Conservation (phyloP, 30 jellyfish, hydroid and myxozoan species). For the Morbakka virulenta region DNA sequence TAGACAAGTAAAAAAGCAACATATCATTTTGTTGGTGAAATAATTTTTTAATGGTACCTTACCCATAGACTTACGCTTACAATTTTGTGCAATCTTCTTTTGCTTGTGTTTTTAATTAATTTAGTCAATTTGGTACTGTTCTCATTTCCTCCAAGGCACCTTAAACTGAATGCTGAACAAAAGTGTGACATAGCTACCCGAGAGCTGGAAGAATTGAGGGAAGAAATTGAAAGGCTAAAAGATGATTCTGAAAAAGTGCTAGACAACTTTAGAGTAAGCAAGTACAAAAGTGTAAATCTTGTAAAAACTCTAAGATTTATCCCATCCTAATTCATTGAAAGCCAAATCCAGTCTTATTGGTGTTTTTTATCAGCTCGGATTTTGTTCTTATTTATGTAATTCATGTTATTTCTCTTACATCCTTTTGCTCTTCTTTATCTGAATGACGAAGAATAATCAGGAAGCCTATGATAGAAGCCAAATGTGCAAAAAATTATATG, state of each 20-base stretch:
- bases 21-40: too few relatives aligned
- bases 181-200: conserved; percentile 97
- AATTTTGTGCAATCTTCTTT: background rate
- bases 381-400: too few relatives aligned
- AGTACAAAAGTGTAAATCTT: too few relatives aligned
- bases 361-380: too few relatives aligned
- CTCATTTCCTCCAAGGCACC: conserved; percentile 30
- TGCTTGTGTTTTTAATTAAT: background rate
- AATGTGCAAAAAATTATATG: too few relatives aligned
- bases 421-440: too few relatives aligned
- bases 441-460: too few relatives aligned
- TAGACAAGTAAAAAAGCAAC: too few relatives aligned
- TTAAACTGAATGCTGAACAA: conserved; percentile 84
- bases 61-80: background rate
- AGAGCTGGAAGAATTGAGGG: conserved; percentile 89
- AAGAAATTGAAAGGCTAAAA: conserved; percentile 73
- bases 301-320: too few relatives aligned
- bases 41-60: too few relatives aligned
- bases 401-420: too few relatives aligned
- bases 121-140: background rate
- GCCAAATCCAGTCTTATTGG: background rate
- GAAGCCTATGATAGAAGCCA: too few relatives aligned
- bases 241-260: conserved; percentile 77
- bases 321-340: background rate
- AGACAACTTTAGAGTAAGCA: conserved; percentile 74